Evolutionary conservation across 2,113 vertebrate genomes (phyloP).

Genomic region (Corythoichthys intestinalis): DNA sequence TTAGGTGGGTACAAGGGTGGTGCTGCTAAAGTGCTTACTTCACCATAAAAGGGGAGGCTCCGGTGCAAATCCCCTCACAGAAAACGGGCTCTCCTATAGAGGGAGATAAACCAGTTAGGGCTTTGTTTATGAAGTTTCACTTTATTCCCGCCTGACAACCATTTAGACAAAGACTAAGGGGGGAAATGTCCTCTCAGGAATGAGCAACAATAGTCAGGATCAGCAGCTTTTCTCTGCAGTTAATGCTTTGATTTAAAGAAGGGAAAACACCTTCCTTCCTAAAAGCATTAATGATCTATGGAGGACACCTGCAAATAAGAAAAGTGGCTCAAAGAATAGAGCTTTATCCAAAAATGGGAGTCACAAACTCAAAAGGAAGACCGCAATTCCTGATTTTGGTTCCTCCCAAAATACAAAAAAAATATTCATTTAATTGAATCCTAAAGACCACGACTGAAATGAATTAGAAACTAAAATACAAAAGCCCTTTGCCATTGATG

Average conservation of each 20-base stretch:
- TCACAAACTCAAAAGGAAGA: neutral
- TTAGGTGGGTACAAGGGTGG: conserved; percentile 49
- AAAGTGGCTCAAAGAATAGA: conserved; percentile 74
- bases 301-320: conserved; percentile 93
- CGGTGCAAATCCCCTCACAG: conserved; percentile 80
- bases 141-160: conserved; percentile 96
- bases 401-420: neutral
- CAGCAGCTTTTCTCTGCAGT: conserved; percentile 82
- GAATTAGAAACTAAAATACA: neutral
- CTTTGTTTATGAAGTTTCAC: conserved; percentile 90
- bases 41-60: conserved; percentile 71
- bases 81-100: conserved; percentile 75
- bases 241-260: conserved; percentile 84
- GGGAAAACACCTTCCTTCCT: conserved; percentile 88
- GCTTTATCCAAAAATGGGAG: conserved; percentile 77
- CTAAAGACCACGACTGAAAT: neutral
- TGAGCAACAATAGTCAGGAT: conserved; percentile 84
- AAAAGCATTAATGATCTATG: conserved; percentile 85
- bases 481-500: neutral
- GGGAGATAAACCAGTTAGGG: conserved; percentile 83
- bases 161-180: conserved; percentile 94
- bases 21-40: conserved; percentile 69
- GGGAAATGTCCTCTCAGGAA: conserved; percentile 86
- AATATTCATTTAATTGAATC: neutral
- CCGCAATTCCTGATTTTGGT: neutral